phyloP scores from a whole-genome alignment of 2,797 vertebrate species.

The Eurystomus glaucurus region DNA sequence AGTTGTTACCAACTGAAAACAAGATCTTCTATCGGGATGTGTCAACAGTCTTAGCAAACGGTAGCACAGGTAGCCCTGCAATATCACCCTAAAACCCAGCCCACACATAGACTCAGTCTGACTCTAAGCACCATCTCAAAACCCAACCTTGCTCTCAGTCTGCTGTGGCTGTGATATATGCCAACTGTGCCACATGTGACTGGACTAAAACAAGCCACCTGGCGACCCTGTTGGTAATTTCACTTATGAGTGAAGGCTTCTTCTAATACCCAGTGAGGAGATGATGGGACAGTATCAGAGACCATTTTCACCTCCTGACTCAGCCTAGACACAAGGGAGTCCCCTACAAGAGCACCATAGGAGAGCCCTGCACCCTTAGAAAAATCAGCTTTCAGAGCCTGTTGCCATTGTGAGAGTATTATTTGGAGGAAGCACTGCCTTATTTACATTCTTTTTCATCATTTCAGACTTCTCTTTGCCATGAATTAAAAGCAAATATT shows the following conservation, averaged over 20 bases:
- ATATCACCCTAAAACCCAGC: background rate
- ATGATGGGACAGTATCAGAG: background rate
- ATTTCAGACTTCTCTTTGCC: background rate
- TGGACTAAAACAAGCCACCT: background rate
- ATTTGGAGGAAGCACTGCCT: background rate
- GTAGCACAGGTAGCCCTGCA: background rate
- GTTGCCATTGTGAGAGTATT: background rate
- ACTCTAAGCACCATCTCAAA: background rate
- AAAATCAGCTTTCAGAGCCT: background rate
- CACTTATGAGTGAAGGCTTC: background rate
- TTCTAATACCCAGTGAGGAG: background rate
- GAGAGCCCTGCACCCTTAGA: background rate
- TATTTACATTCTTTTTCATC: background rate
- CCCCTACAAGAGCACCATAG: background rate
- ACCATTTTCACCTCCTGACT: background rate
- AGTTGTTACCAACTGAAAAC: background rate
- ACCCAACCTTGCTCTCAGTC: background rate
- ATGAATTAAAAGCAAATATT: background rate
- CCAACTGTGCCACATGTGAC: background rate
- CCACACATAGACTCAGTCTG: background rate
- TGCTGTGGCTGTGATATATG: background rate
- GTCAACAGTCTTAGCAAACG: background rate
- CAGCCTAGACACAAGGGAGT: background rate
- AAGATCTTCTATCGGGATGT: fast-evolving
- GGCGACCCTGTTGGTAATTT: background rate